Evolutionary conservation across 64 coral and sea anemone genomes (phyloP).

Genomic region (Trachythela sp.): DNA sequence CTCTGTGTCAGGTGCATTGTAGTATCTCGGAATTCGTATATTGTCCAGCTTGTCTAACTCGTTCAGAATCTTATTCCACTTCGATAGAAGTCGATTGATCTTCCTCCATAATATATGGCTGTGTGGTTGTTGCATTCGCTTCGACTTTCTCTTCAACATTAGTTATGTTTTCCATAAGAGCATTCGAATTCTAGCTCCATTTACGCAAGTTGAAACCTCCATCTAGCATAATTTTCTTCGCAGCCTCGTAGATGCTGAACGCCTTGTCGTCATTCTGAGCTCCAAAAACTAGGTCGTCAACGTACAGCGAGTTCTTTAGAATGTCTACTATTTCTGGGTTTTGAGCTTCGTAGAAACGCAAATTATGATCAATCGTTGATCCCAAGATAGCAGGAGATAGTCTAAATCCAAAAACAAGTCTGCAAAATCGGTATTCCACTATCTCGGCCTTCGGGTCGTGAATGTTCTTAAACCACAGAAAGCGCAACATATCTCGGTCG

Average conservation of each 20-base stretch:
- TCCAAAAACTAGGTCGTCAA: neutral
- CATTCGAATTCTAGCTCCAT: no score
- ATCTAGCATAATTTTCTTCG: no score
- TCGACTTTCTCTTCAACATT: no score
- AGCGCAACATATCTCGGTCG: no score
- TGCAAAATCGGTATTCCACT: neutral
- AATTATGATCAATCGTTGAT: neutral
- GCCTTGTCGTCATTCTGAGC: no score
- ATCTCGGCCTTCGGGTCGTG: no score
- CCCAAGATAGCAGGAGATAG: neutral
- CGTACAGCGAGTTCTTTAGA: neutral
- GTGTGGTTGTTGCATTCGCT: no score
- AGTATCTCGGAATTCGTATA: constrained; percentile 19
- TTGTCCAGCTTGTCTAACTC: neutral
- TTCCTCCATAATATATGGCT: neutral
- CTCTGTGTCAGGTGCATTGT: neutral
- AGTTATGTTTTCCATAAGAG: no score
- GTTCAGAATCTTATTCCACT: constrained; percentile 17
- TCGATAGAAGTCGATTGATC: neutral
- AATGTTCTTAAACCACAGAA: no score
- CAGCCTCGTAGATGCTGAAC: no score
- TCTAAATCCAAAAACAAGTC: neutral
- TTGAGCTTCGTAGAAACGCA: neutral
- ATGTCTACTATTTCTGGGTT: neutral
- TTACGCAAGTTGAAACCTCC: no score